Evolutionary conservation across 2,113 vertebrate species (phyloP), one percentile per base, ranked within the genome.

Genomic region (Epinephelus lanceolatus): DNA sequence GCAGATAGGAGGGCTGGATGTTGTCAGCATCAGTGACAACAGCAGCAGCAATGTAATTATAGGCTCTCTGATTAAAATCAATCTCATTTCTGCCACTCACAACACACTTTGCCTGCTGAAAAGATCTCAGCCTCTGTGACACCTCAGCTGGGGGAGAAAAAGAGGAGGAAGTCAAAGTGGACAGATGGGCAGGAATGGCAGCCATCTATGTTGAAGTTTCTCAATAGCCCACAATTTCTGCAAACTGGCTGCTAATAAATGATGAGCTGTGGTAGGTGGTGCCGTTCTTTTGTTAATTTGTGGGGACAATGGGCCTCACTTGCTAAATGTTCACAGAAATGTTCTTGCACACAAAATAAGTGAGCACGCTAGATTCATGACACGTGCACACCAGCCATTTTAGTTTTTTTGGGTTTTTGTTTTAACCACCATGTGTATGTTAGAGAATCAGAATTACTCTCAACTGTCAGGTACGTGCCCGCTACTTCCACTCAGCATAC

Each of bases 1-100:
- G 78, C 76, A 88, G 89, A 92, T 42, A 88, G 76, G 82, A 86
- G 88, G 89, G 80, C 86, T 78, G 83, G 76, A 86, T 84, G 87
- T 81, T 91, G 90, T 91, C 87, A 85, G 83, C 88, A 69, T 90
- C 90, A 70, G 76, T 91, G 87, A 87, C 88, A 89, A 88, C 87
- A 88, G 72, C 84, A 65, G 82, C 84, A 84, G 84, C 81, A 78
- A 90, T 85, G 87, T 91, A 92, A 92, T 94, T 94, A 92, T 79
- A 88, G 89, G 71, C 81, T 88, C 76, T 89, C 80, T 93, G 92
- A 93, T 93, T 93, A 91, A 91, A 94, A 92, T 92, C 90, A 91
- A 90, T 93, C 88, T 93, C 69, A 93, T 91, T 89, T 89, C 87
- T 92, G 88, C 83, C 81, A 84, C 84, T 92, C 92, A 88, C 84